These are phyloP conservation scores for Plumapathes pennacea DNA, from an alignment of 92 coral and sea anemone genomes.

Conservation along the genomic window DNA sequence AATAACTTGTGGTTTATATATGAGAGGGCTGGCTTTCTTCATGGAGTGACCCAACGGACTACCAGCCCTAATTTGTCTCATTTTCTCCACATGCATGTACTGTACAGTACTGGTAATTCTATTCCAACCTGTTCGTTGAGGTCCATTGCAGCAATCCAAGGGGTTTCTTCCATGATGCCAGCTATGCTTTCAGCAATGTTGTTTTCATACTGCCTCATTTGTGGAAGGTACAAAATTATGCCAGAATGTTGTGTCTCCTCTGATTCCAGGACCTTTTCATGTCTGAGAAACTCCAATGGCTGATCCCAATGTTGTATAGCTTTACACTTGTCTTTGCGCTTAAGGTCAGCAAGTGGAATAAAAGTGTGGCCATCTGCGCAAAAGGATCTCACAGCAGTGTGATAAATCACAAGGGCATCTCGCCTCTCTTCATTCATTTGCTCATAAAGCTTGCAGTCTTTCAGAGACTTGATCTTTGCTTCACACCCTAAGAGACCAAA, in stretches of 20 bases:
- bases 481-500: constrained; percentile 29
- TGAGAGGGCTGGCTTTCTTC: too few relatives aligned
- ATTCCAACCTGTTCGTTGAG: constrained; percentile 28
- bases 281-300: constrained; percentile 4
- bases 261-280: not conserved
- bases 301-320: constrained; percentile 2
- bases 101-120: too few relatives aligned
- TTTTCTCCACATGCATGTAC: too few relatives aligned
- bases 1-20: too few relatives aligned
- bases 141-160: constrained; percentile 26
- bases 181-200: constrained; percentile 35
- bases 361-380: constrained; percentile 34
- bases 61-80: too few relatives aligned
- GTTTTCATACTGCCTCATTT: constrained; percentile 22
- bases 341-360: constrained; percentile 9
- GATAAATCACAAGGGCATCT: constrained; percentile 40
- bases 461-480: constrained; percentile 23
- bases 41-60: too few relatives aligned
- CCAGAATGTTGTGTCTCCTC: constrained; percentile 13
- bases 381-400: constrained; percentile 6
- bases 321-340: not conserved
- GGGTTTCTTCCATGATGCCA: constrained; percentile 22
- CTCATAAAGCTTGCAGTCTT: constrained; percentile 30
- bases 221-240: constrained; percentile 22
- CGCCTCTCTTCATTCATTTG: constrained; percentile 19